Conservation (phyloP, 2,797 vertebrate genomes). For the Potorous gilbertii region DNA sequence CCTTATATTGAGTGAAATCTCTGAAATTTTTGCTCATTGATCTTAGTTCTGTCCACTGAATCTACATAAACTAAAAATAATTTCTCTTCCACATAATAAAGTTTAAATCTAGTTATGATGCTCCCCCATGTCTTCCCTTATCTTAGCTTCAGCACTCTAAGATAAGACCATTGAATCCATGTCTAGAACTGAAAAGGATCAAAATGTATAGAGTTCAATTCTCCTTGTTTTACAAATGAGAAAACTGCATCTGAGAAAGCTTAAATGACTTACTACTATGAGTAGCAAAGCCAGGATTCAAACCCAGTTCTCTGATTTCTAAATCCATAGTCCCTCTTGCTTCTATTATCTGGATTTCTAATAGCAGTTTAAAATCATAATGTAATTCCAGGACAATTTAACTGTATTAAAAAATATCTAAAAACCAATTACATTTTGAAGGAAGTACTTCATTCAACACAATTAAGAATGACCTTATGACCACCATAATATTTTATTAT, state of each 20-base stretch:
- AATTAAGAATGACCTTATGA: background rate
- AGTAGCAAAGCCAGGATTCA: background rate
- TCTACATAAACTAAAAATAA: background rate
- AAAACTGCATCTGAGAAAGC: background rate
- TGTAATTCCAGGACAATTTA: background rate
- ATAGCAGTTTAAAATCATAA: background rate
- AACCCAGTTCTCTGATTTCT: background rate
- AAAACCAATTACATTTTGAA: background rate
- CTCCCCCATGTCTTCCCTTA: background rate
- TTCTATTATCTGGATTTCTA: background rate
- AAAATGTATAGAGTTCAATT: background rate
- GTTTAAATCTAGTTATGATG: background rate
- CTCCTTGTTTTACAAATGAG: background rate
- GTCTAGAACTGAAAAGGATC: background rate
- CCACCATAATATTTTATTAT: background rate
- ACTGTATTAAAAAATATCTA: background rate
- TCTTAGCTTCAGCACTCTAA: background rate
- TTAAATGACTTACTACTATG: background rate
- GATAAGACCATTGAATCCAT: background rate
- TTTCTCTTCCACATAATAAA: background rate
- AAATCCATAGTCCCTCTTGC: background rate
- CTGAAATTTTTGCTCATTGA: background rate
- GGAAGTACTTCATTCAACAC: background rate
- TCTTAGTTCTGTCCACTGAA: background rate
- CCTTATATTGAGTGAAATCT: background rate